Evolutionary conservation across 2,797 vertebrate species (phyloP).

Genomic region (Acipenser ruthenus): DNA sequence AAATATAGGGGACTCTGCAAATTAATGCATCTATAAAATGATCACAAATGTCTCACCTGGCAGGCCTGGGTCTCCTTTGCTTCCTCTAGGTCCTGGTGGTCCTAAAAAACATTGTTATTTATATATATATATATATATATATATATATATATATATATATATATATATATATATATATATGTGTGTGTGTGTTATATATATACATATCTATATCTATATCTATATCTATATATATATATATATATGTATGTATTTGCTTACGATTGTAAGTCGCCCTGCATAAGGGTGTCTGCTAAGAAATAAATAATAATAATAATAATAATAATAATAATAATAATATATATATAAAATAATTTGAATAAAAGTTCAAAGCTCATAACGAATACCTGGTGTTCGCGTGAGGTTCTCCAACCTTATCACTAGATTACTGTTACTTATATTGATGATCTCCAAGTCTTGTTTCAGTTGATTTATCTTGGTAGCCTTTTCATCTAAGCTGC

Average conservation of each 20-base stretch:
- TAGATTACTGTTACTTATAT: conserved; percentile 31
- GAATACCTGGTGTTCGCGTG: conserved; percentile 47
- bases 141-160: background rate
- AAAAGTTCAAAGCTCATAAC: background rate
- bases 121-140: conserved; percentile 1
- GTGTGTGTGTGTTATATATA: too few relatives aligned
- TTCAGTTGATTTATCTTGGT: conserved; percentile 24
- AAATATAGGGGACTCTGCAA: background rate
- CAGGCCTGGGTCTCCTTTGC: conserved; percentile 13
- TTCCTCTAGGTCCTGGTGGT: conserved; percentile 7
- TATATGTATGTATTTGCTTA: too few relatives aligned
- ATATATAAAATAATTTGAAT: background rate
- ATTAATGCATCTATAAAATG: conserved; percentile 1
- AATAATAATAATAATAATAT: too few relatives aligned
- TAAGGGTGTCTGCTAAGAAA: too few relatives aligned
- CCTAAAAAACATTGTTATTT: conserved; percentile 5
- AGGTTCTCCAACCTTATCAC: conserved; percentile 40
- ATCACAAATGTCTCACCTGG: conserved; percentile 3
- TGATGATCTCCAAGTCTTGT: conserved; percentile 34
- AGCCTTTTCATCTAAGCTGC: background rate
- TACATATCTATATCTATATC: too few relatives aligned
- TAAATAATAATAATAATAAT: too few relatives aligned
- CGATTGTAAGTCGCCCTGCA: too few relatives aligned
- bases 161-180: background rate
- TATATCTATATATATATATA: too few relatives aligned